Conservation (phyloP, 2,888 invertebrate genomes). For the Pediacus dermestoides region DNA sequence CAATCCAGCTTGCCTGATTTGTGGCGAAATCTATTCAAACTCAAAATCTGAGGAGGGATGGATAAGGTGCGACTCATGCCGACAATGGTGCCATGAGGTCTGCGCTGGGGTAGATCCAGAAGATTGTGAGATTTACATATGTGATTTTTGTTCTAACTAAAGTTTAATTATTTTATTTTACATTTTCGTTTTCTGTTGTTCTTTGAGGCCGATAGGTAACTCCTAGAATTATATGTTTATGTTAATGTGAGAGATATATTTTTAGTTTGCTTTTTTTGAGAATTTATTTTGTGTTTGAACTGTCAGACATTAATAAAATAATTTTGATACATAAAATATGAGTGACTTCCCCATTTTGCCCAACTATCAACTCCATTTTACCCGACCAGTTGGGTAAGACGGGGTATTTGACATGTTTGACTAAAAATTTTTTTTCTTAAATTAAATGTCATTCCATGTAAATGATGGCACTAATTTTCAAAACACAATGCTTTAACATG, state of each 20-base stretch:
- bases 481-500: not conserved
- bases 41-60: not conserved
- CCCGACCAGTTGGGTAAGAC: not conserved
- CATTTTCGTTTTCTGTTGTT: too few relatives aligned
- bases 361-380: too few relatives aligned
- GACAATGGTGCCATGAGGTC: not conserved
- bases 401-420: not conserved
- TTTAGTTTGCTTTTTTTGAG: not conserved
- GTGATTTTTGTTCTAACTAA: not conserved
- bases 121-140: not conserved
- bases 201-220: too few relatives aligned
- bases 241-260: not conserved
- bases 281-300: not conserved
- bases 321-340: constrained; percentile 1
- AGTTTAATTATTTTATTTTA: not conserved
- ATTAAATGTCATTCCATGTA: not conserved
- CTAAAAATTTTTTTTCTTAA: not conserved
- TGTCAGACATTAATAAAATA: not conserved
- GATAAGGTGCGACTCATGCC: not conserved
- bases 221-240: not conserved
- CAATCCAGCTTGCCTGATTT: constrained; percentile 1
- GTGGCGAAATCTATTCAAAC: not conserved
- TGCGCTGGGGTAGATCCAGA: not conserved
- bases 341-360: too few relatives aligned
- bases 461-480: not conserved